Percentiles rank a stretch among this genome's conserved stretches.
These are phyloP conservation scores for Ellobius talpinus DNA, from an alignment of 2,113 vertebrate genomes.

Conservation along the genomic window DNA sequence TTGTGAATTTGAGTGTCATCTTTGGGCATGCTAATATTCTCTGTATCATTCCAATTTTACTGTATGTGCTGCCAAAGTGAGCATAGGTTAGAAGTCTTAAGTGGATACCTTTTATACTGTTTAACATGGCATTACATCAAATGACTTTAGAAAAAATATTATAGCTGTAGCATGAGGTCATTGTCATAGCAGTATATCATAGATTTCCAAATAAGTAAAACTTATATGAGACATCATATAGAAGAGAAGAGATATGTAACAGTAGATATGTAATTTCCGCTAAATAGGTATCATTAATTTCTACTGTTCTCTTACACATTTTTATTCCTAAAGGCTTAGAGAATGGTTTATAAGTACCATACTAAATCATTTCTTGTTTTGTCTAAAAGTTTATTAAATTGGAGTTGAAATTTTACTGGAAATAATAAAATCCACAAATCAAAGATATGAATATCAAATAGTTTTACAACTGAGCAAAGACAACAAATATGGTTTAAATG, in stretches of 20 bases:
- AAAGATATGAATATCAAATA: not conserved
- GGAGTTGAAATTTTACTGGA: not conserved
- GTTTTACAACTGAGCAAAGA: not conserved
- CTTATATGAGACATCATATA: not conserved
- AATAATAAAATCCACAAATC: not conserved
- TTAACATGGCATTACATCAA: not conserved
- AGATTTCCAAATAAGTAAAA: not conserved
- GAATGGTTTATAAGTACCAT: not conserved
- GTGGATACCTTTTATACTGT: not conserved
- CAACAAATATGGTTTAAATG: not conserved
- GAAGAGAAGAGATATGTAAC: not conserved
- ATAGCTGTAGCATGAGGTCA: not conserved
- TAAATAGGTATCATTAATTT: not conserved
- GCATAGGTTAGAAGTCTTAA: not conserved
- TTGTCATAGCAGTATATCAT: not conserved
- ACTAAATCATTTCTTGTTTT: not conserved
- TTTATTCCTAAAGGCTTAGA: not conserved
- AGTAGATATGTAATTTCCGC: not conserved
- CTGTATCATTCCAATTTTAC: no score
- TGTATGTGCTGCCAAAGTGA: no score
- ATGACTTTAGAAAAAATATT: not conserved
- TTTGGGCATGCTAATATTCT: no score
- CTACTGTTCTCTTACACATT: not conserved
- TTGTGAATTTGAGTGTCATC: no score
- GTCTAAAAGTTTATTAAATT: slow-evolving; percentile 14